Percentiles rank a stretch among this genome's conserved stretches.
Evolutionary conservation across 1,140 invertebrate genomes (phyloP).

Genomic region (Achroia grisella): DNA sequence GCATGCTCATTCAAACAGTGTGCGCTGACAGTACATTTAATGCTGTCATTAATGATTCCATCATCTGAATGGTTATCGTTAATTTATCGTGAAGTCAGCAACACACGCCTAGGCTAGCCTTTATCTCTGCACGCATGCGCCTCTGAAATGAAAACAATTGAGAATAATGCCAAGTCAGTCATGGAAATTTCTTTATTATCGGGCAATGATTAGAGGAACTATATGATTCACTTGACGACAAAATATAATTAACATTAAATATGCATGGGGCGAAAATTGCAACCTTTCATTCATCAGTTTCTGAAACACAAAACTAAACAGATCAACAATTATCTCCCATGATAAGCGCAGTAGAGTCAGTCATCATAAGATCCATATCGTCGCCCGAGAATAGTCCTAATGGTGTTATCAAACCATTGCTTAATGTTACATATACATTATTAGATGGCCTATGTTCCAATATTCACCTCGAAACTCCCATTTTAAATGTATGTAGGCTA

Average conservation of each 20-base stretch:
- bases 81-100: slow-evolving; percentile 50
- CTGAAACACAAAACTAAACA: background rate
- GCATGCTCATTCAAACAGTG: slow-evolving; percentile 64
- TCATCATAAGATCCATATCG: slow-evolving; percentile 16
- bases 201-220: slow-evolving; percentile 19
- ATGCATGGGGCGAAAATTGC: background rate
- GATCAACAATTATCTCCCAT: too few relatives aligned
- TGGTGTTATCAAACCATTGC: slow-evolving; percentile 53
- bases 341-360: background rate
- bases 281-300: background rate
- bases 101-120: slow-evolving; percentile 65
- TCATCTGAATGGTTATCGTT: slow-evolving; percentile 12
- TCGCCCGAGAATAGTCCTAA: slow-evolving; percentile 44
- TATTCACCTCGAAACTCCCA: slow-evolving; percentile 34
- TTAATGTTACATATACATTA: slow-evolving; percentile 17
- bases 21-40: slow-evolving; percentile 53
- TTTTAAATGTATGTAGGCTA: background rate
- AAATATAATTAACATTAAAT: background rate
- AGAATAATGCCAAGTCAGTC: slow-evolving; percentile 69
- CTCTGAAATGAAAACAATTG: slow-evolving; percentile 67
- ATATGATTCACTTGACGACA: slow-evolving; percentile 5
- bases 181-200: slow-evolving; percentile 63
- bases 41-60: slow-evolving; percentile 34
- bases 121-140: slow-evolving; percentile 69
- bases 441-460: slow-evolving; percentile 36